These are phyloP conservation scores for Penaeus vannamei DNA, from an alignment of 1,140 invertebrate genomes.

Conservation along the genomic window DNA sequence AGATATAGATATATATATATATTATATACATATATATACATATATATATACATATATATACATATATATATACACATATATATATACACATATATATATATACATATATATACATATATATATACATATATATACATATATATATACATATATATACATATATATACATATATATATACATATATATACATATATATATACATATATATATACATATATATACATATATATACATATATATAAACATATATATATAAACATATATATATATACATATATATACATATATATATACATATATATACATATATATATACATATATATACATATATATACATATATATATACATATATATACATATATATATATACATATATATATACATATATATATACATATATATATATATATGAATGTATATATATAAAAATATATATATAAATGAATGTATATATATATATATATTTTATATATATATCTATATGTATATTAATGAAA, in stretches of 20 bases:
- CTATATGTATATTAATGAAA: too few relatives aligned
- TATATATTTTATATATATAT: neutral
- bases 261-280: neutral
- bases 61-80: neutral
- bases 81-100: constrained; percentile 23
- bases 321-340: neutral
- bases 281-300: neutral
- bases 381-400: neutral
- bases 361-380: neutral
- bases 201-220: neutral
- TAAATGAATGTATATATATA: neutral
- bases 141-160: too few relatives aligned
- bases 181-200: neutral
- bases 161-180: neutral
- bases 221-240: neutral
- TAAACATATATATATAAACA: neutral
- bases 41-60: neutral
- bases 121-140: neutral
- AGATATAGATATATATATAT: neutral
- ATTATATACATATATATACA: neutral
- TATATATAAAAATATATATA: too few relatives aligned
- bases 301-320: neutral
- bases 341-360: neutral
- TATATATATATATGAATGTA: neutral
- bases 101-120: constrained; percentile 11